These are phyloP conservation scores for Perca fluviatilis DNA, from an alignment of 2,113 vertebrate species.

Conservation along the genomic window DNA sequence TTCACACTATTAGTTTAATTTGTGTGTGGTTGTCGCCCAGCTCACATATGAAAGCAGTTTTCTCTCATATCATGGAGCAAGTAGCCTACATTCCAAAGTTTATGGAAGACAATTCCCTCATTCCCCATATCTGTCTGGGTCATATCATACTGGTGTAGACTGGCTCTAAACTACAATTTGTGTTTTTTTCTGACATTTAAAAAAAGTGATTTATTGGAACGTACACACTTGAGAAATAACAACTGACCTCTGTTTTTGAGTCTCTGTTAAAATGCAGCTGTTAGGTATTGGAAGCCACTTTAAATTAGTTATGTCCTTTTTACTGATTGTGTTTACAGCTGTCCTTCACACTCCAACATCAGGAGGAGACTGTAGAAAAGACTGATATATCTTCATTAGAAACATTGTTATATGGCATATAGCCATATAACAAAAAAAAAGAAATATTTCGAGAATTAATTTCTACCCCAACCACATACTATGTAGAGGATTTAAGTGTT, in stretches of 20 bases:
- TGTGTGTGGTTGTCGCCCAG: slow-evolving; percentile 45
- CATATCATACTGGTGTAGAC: slow-evolving; percentile 27
- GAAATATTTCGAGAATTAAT: not conserved
- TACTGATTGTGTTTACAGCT: not conserved
- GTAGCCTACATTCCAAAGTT: slow-evolving; percentile 67
- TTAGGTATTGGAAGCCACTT: not conserved
- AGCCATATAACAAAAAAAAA: not conserved
- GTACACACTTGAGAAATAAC: slow-evolving; percentile 6
- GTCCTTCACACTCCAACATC: not conserved
- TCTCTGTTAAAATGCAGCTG: slow-evolving; percentile 15
- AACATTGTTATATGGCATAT: not conserved
- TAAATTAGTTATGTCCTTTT: slow-evolving; percentile 14
- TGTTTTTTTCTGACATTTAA: slow-evolving; percentile 1
- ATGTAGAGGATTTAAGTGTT: not conserved
- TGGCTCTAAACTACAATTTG: slow-evolving; percentile 32
- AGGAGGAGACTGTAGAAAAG: not conserved
- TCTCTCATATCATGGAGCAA: slow-evolving; percentile 42
- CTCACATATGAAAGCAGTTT: slow-evolving; percentile 67
- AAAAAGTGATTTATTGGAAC: slow-evolving; percentile 31
- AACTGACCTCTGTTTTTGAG: not conserved
- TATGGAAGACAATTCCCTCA: slow-evolving; percentile 59
- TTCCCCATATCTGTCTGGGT: slow-evolving; percentile 37
- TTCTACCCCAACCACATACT: not conserved
- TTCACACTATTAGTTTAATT: slow-evolving; percentile 38
- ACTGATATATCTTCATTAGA: not conserved